These are phyloP conservation scores for Piliocolobus tephrosceles DNA, from an alignment of 2,113 vertebrate genomes.

Conservation along the genomic window DNA sequence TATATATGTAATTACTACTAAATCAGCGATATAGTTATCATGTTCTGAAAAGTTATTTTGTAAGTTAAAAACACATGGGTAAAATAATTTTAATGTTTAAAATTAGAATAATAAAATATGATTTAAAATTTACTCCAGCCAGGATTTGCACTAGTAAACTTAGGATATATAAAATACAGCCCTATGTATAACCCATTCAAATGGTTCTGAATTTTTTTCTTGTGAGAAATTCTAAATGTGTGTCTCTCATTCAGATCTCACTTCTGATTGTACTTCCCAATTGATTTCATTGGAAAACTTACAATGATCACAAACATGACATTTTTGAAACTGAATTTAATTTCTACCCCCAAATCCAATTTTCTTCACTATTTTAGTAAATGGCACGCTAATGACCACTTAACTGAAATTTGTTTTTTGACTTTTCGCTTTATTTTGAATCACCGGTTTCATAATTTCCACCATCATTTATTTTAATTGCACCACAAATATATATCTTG, in stretches of 20 bases:
- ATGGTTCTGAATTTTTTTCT: neutral
- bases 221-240: neutral
- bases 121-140: neutral
- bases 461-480: neutral
- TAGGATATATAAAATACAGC: neutral
- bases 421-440: neutral
- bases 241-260: neutral
- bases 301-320: neutral
- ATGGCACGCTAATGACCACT: neutral
- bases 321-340: neutral
- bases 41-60: neutral
- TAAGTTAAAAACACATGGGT: neutral
- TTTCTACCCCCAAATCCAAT: neutral
- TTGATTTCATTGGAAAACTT: neutral
- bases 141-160: neutral
- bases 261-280: neutral
- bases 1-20: neutral
- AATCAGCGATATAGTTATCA: neutral
- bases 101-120: neutral
- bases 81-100: neutral
- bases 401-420: neutral
- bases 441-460: neutral
- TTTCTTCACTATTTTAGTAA: neutral
- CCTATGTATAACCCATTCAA: neutral
- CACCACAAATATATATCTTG: neutral